Conservation (phyloP, 92 coral and sea anemone species). For the Actinernus sp. region DNA sequence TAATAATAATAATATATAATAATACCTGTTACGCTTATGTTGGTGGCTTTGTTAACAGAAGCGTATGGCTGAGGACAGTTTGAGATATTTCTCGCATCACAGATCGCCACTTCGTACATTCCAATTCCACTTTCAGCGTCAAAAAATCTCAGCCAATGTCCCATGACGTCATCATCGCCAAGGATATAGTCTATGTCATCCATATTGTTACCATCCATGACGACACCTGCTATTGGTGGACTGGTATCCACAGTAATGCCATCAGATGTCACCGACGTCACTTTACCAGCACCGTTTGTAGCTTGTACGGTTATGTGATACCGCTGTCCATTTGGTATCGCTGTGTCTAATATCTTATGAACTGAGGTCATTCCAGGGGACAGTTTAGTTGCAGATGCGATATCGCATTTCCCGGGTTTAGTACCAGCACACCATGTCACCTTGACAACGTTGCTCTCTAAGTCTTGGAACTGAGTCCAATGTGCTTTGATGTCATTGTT, state of each 20-base stretch:
- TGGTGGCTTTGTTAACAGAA: conserved; percentile 60
- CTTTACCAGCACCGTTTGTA: conserved; percentile 89
- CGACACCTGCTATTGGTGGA: conserved; percentile 79
- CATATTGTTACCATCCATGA: conserved; percentile 61
- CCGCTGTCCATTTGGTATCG: conserved; percentile 72
- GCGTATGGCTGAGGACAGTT: conserved; percentile 80
- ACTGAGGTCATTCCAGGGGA: conserved; percentile 44
- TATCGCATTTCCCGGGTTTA: conserved; percentile 66
- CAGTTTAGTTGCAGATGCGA: conserved; percentile 23
- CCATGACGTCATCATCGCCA: conserved; percentile 67
- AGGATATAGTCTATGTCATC: conserved; percentile 65
- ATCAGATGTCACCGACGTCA: conserved; percentile 71
- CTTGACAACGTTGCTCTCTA: conserved; percentile 85
- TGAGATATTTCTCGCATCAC: conserved; percentile 66
- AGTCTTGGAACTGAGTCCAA: conserved; percentile 85
- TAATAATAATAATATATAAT: no score
- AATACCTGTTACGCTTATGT: conserved; percentile 69
- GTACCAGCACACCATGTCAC: conserved; percentile 92
- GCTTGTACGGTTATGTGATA: conserved; percentile 80
- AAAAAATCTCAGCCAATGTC: conserved; percentile 76
- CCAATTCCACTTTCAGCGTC: conserved; percentile 85
- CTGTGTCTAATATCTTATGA: conserved; percentile 37
- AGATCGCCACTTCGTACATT: conserved; percentile 74
- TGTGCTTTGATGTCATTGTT: conserved; percentile 62
- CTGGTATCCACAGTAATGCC: conserved; percentile 88